Base-by-base conservation (phyloP, 2,888 invertebrate genomes). In the Drosophila fungiperda region DNA sequence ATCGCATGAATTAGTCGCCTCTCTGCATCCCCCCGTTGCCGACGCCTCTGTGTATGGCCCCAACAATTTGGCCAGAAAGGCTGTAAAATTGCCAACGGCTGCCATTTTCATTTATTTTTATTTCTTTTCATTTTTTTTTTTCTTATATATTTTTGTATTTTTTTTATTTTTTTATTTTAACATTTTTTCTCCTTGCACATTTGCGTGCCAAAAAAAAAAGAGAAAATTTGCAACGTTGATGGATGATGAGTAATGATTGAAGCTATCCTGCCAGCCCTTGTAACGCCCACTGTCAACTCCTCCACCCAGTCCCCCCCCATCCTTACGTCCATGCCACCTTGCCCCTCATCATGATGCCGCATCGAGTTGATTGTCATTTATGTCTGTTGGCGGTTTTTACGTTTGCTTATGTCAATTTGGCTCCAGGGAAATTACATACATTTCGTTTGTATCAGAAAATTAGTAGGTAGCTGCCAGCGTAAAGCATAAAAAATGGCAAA, bases 201-300 rank as follows among this genome's bases (percentile, higher is more conserved):
- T 89, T 88, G 76, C 87, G 69, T 89, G 79, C 82, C 79, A 77
- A 84, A 83, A 83, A 80, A 80, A 67, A 77, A 63, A 65, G 45
- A 65, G 52, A 38, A 62, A 76, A 73, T 78, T 88, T 70, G 85
- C 88, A 82, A 87, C 76, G 89, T 90, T 87, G 87, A 87, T 87
- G 87, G 87, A 87, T 87, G 87, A 87, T 90, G 90, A 90, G 87
- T 87, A 88, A 87, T 87, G 87, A 90, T 87, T 87, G 88, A 86
- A 86, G 84, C 82, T 80, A 83, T 79, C 73, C 73, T 72, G 78
- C 71, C 83, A 78, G 59, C 69, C 55, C 72, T 58, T 76, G 75
- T 63, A 65, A 76, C 62, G 60, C 71, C 65, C 61, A 52, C 26
- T 32, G 17, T 20, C 36, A 50, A 48, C 20, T 45, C 53, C 63